Conservation (phyloP, 2,113 vertebrate species). For the Pteropus alecto region DNA sequence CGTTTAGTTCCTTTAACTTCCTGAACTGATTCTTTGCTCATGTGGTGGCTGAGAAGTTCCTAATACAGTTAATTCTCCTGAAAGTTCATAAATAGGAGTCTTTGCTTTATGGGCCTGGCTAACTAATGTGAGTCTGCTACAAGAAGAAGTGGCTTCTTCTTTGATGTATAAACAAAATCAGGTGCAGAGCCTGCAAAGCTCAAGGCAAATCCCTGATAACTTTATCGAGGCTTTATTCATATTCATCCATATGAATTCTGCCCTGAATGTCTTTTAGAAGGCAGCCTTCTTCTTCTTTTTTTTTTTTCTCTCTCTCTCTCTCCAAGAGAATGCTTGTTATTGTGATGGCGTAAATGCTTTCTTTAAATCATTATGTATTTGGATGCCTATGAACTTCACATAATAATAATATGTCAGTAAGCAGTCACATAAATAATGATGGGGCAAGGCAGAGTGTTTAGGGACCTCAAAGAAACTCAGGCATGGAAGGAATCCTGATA, state of each 20-base stretch:
- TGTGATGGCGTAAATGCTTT: background rate
- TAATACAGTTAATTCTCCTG: background rate
- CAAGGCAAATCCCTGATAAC: background rate
- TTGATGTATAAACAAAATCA: background rate
- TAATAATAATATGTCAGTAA: background rate
- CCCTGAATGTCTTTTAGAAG: background rate
- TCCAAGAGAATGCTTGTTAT: background rate
- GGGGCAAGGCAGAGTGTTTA: background rate
- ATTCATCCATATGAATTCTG: background rate
- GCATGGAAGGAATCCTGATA: constrained; percentile 25
- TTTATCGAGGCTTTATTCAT: background rate
- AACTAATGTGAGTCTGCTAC: background rate
- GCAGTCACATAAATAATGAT: constrained; percentile 16
- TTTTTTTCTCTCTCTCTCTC: too few relatives aligned
- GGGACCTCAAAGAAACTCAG: background rate
- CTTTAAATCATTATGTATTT: background rate
- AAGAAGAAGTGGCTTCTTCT: background rate
- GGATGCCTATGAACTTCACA: background rate
- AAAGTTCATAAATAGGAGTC: background rate
- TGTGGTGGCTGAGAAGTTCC: background rate
- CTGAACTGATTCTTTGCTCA: background rate
- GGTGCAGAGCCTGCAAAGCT: background rate
- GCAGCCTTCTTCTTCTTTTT: background rate
- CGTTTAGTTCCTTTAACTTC: background rate
- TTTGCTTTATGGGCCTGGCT: constrained; percentile 35